Conservation (phyloP, 2,113 vertebrate species). For the Scomber scombrus region DNA sequence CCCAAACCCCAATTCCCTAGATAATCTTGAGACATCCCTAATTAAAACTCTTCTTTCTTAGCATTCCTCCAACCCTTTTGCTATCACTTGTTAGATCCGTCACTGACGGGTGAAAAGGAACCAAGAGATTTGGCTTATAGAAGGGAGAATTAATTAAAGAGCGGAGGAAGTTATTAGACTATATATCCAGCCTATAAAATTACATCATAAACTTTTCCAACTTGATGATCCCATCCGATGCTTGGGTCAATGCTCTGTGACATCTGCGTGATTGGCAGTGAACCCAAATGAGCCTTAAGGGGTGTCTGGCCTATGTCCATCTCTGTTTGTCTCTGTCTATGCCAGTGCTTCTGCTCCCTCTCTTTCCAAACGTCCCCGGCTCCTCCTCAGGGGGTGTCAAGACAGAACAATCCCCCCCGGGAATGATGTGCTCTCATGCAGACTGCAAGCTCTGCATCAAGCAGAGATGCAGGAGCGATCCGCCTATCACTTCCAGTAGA, state of each 20-base stretch:
- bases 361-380: not conserved
- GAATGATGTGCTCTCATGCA: constrained; percentile 61
- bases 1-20: not conserved
- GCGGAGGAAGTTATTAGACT: not conserved
- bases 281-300: constrained; percentile 62
- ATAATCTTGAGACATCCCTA: not conserved
- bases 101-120: not conserved
- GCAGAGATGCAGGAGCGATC: constrained; percentile 21
- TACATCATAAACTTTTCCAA: constrained; percentile 14
- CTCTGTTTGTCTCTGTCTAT: constrained; percentile 51
- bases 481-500: constrained; percentile 41
- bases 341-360: constrained; percentile 9
- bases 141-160: not conserved
- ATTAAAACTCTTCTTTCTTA: not conserved
- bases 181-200: not conserved
- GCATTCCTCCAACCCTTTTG: not conserved
- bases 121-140: not conserved
- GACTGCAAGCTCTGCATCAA: constrained; percentile 57
- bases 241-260: constrained; percentile 32
- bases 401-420: constrained; percentile 45
- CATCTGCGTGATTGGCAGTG: constrained; percentile 45
- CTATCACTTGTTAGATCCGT: not conserved
- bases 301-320: constrained; percentile 65
- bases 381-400: constrained; percentile 52
- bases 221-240: not conserved